These are phyloP conservation scores for Lethrus apterus DNA, from an alignment of 1,140 invertebrate species.

Conservation along the genomic window DNA sequence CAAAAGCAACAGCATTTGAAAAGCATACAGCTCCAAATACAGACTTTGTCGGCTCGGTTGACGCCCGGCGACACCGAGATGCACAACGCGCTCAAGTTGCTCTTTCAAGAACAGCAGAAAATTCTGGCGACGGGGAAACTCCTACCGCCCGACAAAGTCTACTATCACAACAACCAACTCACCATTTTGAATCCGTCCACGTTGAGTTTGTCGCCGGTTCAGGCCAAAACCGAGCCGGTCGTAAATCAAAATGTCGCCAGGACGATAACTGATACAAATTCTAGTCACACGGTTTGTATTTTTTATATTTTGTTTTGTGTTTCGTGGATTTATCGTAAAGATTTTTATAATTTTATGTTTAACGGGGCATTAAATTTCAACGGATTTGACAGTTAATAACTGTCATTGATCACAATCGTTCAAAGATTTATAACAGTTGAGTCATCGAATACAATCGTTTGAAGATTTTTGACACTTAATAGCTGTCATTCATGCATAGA, in stretches of 20 bases:
- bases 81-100: conserved; percentile 46
- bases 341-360: no score
- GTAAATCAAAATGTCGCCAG: conserved; percentile 19
- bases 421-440: no score
- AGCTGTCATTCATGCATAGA: no score
- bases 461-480: no score
- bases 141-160: conserved; percentile 46
- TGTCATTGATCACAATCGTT: no score
- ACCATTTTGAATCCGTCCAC: conserved; percentile 38
- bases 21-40: conserved; percentile 54
- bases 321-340: no score
- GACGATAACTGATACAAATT: conserved; percentile 14
- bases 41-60: conserved; percentile 46
- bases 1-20: conserved; percentile 53
- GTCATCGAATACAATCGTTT: no score
- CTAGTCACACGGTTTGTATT: conserved; percentile 5
- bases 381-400: no score
- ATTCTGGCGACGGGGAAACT: conserved; percentile 55
- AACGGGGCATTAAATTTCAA: no score
- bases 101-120: conserved; percentile 54
- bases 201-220: conserved; percentile 17
- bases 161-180: conserved; percentile 39
- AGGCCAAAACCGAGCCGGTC: conserved; percentile 29
- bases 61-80: conserved; percentile 40
- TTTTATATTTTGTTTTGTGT: conserved; percentile 1